Base-by-base conservation (phyloP, 2,113 vertebrate genomes). In the Ciconia boyciana region DNA sequence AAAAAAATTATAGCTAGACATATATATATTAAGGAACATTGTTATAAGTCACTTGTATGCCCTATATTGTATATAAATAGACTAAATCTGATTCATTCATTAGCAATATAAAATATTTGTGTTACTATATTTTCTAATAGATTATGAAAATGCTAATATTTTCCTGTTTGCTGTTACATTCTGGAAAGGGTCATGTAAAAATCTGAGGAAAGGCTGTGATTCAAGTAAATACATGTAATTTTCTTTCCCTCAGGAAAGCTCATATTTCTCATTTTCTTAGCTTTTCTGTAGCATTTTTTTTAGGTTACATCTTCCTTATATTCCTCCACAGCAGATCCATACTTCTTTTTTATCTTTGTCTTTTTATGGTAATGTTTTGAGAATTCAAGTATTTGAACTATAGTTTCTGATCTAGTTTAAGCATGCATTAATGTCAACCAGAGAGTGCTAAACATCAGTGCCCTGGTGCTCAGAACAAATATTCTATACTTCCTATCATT, bases 381-480 rank as follows among this genome's bases (percentile, higher is more conserved):
- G 85, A 58, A 80, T 88, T 83, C 39, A 94, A 90, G 77, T 88
- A 90, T 86, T 83, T 96, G 69, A 92, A 83, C 62, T 65, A 7
- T 28, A 89, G 58, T 68, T 94, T 93, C 71, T 93, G 54, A 39
- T 77, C n/a, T 83, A 66, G 69, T 87, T 93, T 92, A 91, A 74
- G 22, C 6, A 89, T 28, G 12, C 25, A 19, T 85, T 95, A 79
- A 57, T 48, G 21, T 84, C 57, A 95, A 7, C 19, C 31, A 72
- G 60, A 55, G 61, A 75, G n/a, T 43, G 52, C 31, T 77, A 77
- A 89, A 74, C 32, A 74, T 81, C 36, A 75, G n/a, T 58, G 13
- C 34, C 19, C 8, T 54, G 28, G 13, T 80, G 76, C 31, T 70
- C 46, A 81, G 64, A 89, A 92, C 20, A 83, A 77, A 87, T 77